These are phyloP conservation scores for Folsomia candida DNA, from an alignment of 2,888 invertebrate genomes.

Conservation along the genomic window DNA sequence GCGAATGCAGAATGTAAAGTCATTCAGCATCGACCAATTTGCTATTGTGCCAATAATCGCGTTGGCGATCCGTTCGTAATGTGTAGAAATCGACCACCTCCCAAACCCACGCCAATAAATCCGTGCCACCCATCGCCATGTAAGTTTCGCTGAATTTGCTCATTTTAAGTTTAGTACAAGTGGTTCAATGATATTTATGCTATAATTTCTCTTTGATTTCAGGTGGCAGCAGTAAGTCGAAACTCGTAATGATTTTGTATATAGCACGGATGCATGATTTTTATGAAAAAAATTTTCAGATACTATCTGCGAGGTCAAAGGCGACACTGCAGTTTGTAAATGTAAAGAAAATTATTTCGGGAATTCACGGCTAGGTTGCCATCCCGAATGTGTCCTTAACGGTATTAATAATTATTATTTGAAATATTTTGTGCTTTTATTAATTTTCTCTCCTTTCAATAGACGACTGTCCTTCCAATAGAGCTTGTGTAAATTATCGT, in stretches of 20 bases:
- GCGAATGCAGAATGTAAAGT: slow-evolving; percentile 63
- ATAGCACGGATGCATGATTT: background rate
- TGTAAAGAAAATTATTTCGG: slow-evolving; percentile 75
- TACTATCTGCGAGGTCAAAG: slow-evolving; percentile 66
- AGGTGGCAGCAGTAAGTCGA: background rate
- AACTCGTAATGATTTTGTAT: background rate
- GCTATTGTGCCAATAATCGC: slow-evolving; percentile 65
- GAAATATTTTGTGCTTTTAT: too few relatives aligned
- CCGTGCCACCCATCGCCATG: slow-evolving; percentile 47
- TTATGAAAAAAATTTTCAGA: slow-evolving; percentile 54
- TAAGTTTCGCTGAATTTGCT: too few relatives aligned
- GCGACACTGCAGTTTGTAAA: slow-evolving; percentile 66
- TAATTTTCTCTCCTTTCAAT: too few relatives aligned
- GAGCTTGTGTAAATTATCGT: slow-evolving; percentile 68
- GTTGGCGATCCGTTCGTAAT: slow-evolving; percentile 71
- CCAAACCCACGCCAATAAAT: slow-evolving; percentile 24
- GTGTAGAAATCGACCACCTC: slow-evolving; percentile 56
- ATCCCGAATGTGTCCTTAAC: slow-evolving; percentile 81
- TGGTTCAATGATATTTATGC: background rate
- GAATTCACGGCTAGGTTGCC: slow-evolving; percentile 73
- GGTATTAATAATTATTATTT: too few relatives aligned
- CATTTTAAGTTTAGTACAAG: background rate
- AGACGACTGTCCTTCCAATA: slow-evolving; percentile 68
- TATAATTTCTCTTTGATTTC: background rate
- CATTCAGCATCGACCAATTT: slow-evolving; percentile 70